Evolutionary conservation across 2,888 invertebrate genomes (phyloP).

Genomic region (Nudaria mundana): DNA sequence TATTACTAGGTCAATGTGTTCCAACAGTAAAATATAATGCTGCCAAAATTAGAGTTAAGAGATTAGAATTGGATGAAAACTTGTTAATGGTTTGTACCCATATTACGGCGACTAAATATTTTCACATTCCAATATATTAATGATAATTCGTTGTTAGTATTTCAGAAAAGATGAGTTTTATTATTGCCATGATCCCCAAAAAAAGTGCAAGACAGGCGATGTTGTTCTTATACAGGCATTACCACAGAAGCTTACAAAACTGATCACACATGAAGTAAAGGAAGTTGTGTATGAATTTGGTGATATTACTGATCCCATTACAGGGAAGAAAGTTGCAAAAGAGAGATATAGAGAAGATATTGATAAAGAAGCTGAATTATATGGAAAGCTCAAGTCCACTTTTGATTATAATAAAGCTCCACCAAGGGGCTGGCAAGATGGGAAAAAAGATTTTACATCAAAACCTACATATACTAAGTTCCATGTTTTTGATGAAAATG

Average conservation of each 20-base stretch:
- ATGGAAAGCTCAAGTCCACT: conserved; percentile 84
- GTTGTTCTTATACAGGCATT: conserved; percentile 89
- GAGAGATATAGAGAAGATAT: conserved; percentile 88
- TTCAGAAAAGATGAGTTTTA: conserved; percentile 87
- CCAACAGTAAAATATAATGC: conserved; percentile 89
- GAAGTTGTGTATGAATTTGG: conserved; percentile 91
- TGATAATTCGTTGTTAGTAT: conserved; percentile 81
- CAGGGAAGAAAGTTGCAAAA: conserved; percentile 88
- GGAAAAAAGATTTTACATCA: conserved; percentile 90
- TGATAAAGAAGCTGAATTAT: conserved; percentile 84
- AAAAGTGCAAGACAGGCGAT: conserved; percentile 90
- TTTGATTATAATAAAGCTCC: conserved; percentile 90
- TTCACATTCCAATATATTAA: background rate
- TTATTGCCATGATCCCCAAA: conserved; percentile 90
- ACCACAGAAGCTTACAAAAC: conserved; percentile 85
- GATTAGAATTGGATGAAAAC: conserved; percentile 87
- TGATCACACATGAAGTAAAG: conserved; percentile 90
- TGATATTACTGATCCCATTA: conserved; percentile 92
- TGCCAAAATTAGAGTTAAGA: conserved; percentile 88
- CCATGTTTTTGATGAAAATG: conserved; percentile 87
- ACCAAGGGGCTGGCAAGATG: conserved; percentile 90
- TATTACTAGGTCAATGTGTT: conserved; percentile 89
- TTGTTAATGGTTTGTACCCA: conserved; percentile 86
- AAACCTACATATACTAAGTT: conserved; percentile 89
- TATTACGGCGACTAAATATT: too few species aligned